Conservation (phyloP, 2,113 vertebrate species). For the Eudorcas thomsonii region DNA sequence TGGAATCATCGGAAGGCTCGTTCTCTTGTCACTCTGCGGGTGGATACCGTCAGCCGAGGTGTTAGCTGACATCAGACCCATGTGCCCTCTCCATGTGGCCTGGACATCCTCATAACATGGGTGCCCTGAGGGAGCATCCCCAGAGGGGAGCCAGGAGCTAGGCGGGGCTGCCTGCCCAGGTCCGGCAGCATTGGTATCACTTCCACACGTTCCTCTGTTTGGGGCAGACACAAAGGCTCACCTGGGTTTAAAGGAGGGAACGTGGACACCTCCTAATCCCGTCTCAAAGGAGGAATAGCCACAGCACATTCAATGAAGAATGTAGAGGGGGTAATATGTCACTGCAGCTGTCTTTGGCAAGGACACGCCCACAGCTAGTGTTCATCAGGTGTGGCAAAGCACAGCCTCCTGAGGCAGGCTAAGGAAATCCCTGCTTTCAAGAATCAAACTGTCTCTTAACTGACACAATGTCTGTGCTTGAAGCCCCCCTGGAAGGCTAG, state of each 20-base stretch:
- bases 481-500: not conserved
- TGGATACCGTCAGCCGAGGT: not conserved
- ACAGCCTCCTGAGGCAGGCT: not conserved
- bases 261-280: rapidly evolving
- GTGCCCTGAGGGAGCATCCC: not conserved
- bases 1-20: not conserved
- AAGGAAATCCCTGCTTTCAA: not conserved
- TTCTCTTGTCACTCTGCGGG: not conserved
- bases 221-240: not conserved
- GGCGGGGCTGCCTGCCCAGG: not conserved
- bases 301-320: not conserved
- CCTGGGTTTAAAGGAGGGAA: not conserved
- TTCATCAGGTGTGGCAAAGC: not conserved
- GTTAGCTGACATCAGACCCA: not conserved
- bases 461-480: not conserved
- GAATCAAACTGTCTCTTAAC: not conserved
- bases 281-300: not conserved
- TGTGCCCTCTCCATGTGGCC: not conserved
- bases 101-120: not conserved
- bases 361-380: not conserved
- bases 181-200: not conserved
- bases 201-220: not conserved
- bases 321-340: not conserved
- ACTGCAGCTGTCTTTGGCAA: not conserved
- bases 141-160: not conserved